Base-by-base conservation (phyloP, 2,888 invertebrate genomes). In the Nebria brevicollis region DNA sequence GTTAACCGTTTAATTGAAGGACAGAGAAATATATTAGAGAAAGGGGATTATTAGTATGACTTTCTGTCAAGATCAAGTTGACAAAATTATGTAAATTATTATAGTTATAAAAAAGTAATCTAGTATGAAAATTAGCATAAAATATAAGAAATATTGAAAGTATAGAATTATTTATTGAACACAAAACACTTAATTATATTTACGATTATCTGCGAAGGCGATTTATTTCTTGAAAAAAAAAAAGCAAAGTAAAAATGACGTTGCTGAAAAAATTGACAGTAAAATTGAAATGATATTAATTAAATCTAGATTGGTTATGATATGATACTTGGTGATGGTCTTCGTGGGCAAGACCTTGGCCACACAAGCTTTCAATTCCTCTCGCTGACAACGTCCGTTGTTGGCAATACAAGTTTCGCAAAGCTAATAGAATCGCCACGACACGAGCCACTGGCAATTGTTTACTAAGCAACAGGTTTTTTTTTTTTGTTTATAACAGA, bases 1-100 rank as follows among this genome's bases (percentile, higher is more conserved):
- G 54, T 43, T 10, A 25, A 72, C 25, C 15, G 72, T 72, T 42
- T 75, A 79, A 65, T 74, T 34, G 70, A 80, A 80, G 75, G 80
- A 70, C 75, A 74, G 34, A 34, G 70, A 13, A 3, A 25, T 70
- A 34, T 7, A 8, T 11, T 7, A 70, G 80, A 80, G 80, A 80
- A 80, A 80, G 80, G 80, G 65, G 72, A 80, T 66, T 66, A 25
- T 26, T 15, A 20, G 34, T 70, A 26, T 70, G 10, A 34, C 15
- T 70, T 25, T 11, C 70, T 70, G 25, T 70, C 70, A 70, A 70
- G 70, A 70, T 70, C 70, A 70, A 70, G 54, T 54, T 54, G 34
- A 34, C 34, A 5, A 34, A 34, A 34, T 34, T 5, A 34, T 34
- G 5, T 34, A 34, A 34, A 34, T 34, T 34, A 34, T 4, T 34